Base-by-base conservation (phyloP, 2,888 invertebrate genomes). In the Hirudinaria manillensis region DNA sequence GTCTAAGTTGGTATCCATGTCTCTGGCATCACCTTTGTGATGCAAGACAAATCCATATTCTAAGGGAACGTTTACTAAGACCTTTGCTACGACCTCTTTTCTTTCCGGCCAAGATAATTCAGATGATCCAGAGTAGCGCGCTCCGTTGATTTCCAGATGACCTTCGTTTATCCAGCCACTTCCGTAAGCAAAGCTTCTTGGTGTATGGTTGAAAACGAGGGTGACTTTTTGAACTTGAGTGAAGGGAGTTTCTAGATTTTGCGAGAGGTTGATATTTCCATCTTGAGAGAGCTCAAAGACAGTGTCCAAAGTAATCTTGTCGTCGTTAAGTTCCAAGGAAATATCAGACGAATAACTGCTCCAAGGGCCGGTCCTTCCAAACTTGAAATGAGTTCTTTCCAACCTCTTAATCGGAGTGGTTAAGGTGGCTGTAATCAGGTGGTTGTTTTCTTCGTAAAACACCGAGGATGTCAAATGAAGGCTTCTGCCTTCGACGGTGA, bases 361-460 rank as follows among this genome's bases (percentile, higher is more conserved):
- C 61, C 24, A 61, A 19, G 61, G 29, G n/a, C 61, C 61, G 4
- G 7, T 61, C 6, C 29, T 24, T 61, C 29, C 24, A 10, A 16
- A 27, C n/a, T 61, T 34, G 27, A 72, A 38, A n/a, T 24, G 27
- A 21, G 72, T 61, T 29, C 55, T 34, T 24, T 29, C 27, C 27
- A 72, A 13, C 29, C 10, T 21, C 16, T 6, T 19, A 72, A 68
- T 75, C n/a, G 76, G 75, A 34, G 72, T 76, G 3, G 36, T 56
- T 27, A 77, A 65, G 7, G 38, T 32, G 36, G 21, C 29, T 45
- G 68, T 61, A 34, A 66, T 13, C 61, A 27, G 10, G 7, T 27
- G 61, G n/a, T 19, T 61, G 61, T 16, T 61, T 29, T 24, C 24
- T 61, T 29, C 61, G 29, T 27, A 24, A 27, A 27, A 24, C 21